Percentiles rank a stretch among this genome's conserved stretches.
phyloP scores from a whole-genome alignment of 2,797 vertebrate species.

The Urocyon cinereoargenteus region DNA sequence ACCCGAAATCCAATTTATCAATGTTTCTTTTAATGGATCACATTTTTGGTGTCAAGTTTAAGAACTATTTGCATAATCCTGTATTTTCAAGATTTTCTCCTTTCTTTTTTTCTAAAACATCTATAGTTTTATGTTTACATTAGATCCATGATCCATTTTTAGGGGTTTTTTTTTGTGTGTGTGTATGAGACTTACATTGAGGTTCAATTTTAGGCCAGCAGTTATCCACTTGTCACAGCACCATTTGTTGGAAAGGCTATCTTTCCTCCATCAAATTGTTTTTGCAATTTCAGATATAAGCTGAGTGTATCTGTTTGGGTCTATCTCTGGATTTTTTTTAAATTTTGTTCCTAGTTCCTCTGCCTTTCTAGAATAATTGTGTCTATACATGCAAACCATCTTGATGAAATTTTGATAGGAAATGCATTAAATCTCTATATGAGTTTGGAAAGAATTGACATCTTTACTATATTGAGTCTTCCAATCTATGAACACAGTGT shows the following conservation, averaged over 20 bases:
- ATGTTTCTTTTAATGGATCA: slow-evolving; percentile 23
- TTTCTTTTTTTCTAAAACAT: slow-evolving; percentile 5
- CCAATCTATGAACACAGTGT: not conserved
- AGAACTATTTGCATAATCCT: not conserved
- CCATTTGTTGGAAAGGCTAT: slow-evolving; percentile 10
- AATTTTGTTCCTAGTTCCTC: not conserved
- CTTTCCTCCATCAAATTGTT: not conserved
- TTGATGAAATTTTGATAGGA: slow-evolving; percentile 44
- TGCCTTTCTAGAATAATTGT: slow-evolving; percentile 32
- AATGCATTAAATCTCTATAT: slow-evolving; percentile 49
- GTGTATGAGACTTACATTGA: not conserved
- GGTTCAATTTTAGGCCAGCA: not conserved
- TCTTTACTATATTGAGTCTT: slow-evolving; percentile 31
- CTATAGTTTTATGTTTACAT: slow-evolving; percentile 17
- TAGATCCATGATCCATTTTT: slow-evolving; percentile 17
- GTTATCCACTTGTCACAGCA: not conserved
- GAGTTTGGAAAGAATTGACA: slow-evolving; percentile 16
- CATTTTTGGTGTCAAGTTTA: slow-evolving; percentile 35
- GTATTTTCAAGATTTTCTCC: not conserved
- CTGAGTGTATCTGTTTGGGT: not conserved
- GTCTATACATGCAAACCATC: slow-evolving; percentile 25
- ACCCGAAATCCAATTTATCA: slow-evolving; percentile 2
- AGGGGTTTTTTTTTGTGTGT: not conserved
- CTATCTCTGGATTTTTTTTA: slow-evolving; percentile 1
- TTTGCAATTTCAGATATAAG: slow-evolving; percentile 43